Evolutionary conservation across 1,140 invertebrate genomes (phyloP), one percentile per base, ranked within the genome.

Genomic region (Atta cephalotes): DNA sequence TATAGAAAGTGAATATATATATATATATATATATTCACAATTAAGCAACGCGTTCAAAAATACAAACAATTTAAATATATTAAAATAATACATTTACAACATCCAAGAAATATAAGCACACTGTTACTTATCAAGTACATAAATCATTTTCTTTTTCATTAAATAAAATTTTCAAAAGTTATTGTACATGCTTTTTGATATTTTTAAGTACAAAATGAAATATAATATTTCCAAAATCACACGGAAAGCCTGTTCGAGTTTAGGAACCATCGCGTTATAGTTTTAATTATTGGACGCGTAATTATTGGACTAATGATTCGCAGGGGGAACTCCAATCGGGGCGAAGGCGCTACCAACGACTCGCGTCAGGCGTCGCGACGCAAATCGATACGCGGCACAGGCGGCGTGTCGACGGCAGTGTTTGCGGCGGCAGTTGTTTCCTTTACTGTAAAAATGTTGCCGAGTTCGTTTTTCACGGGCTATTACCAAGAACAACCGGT

Each of bases 301-400:
- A 71, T 71, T 58, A 81, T 70, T n/a, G 49, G 49, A 49, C 28
- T 79, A 39, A 70, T 58, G 45, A 81, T 81, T 70, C 68, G 56
- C 35, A 62, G 25, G 39, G 80, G 28, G n/a, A 76, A 74, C 56
- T 25, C 6, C 1, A 56, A 4, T 62, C n/a, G 63, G 89, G 51
- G 56, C 76, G 78, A 88, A 91, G 81, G 86, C 89, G 89, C 90
- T 90, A 70, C 85, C 74, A 58, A 65, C 79, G 80, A 70, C 63
- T 77, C 89, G 88, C 85, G 84, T 74, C 71, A 56, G 56, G 70
- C 80, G 87, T 89, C 89, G 89, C 86, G 76, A 66, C 82, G 60
- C 76, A 56, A 90, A 91, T 91, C 91, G 90, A 91, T 91, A 91
- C 90, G 70, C 84, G 82, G 39, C 88, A 85, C 70, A 84, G 80